Evolutionary conservation across 53 echinoderm and acorn worm genomes (phyloP).

Genomic region (Paracentrotus lividus): DNA sequence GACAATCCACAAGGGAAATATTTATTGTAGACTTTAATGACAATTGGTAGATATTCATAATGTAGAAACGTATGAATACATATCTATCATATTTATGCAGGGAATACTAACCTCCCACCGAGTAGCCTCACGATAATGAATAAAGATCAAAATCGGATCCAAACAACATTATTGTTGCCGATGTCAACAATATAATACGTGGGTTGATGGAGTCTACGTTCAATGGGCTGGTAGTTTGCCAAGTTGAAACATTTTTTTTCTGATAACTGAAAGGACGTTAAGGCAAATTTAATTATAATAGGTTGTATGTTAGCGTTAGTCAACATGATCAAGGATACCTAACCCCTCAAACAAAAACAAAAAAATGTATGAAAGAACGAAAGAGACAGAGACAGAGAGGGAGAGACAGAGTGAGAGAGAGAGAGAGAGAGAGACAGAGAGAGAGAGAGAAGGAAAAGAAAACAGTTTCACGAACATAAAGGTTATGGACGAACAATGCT

Average conservation of each 20-base stretch:
- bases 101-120: background rate
- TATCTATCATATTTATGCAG: too few relatives aligned
- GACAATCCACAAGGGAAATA: too few relatives aligned
- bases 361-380: background rate
- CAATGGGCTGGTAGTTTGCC: background rate
- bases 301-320: too few relatives aligned
- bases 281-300: too few relatives aligned
- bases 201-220: background rate
- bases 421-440: background rate
- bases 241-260: background rate
- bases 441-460: background rate
- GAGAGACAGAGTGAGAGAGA: background rate
- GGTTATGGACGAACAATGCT: too few relatives aligned
- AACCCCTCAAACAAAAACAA: background rate
- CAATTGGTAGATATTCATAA: too few relatives aligned
- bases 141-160: background rate
- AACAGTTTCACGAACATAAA: too few relatives aligned
- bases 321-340: background rate
- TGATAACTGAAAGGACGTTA: too few relatives aligned
- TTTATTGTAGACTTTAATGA: too few relatives aligned
- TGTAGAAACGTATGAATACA: too few relatives aligned
- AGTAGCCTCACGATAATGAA: background rate
- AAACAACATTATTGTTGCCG: background rate
- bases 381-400: background rate
- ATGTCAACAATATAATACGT: slow-evolving; percentile 11